These are phyloP conservation scores for Hyposmocoma kahamanoa DNA, from an alignment of 1,140 invertebrate species.

Conservation along the genomic window DNA sequence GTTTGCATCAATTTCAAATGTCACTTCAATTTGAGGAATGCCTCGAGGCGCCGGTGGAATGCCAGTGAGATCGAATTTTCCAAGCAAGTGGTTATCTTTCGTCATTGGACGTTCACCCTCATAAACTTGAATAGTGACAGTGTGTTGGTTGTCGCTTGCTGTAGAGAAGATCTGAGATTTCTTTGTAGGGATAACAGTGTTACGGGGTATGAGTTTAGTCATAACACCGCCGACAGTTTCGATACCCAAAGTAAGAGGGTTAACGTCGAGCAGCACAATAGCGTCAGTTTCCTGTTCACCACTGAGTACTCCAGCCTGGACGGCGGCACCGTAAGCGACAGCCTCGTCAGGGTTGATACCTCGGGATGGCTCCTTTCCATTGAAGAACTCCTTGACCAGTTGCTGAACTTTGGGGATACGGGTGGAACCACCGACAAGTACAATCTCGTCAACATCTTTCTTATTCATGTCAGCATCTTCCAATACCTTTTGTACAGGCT, in stretches of 20 bases:
- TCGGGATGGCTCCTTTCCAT: constrained; percentile 96
- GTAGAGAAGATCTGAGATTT: constrained; percentile 99
- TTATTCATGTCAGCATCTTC: constrained; percentile 99
- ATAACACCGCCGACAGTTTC: constrained; percentile 99
- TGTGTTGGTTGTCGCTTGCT: constrained; percentile 98
- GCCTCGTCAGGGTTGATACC: constrained; percentile 99
- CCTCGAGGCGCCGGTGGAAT: constrained; percentile 98
- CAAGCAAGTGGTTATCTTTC: constrained; percentile 98
- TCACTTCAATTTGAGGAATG: constrained; percentile 99
- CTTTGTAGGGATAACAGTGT: constrained; percentile 99
- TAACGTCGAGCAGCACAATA: constrained; percentile 97
- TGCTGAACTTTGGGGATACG: constrained; percentile 99
- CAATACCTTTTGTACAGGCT: constrained; percentile 97
- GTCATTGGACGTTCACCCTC: constrained; percentile 97
- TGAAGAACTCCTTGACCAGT: constrained; percentile 98
- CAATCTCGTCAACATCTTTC: constrained; percentile 98
- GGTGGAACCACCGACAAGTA: constrained; percentile 98
- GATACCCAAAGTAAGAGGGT: constrained; percentile 98
- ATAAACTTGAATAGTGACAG: constrained; percentile 94
- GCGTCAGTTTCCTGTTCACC: constrained; percentile 95
- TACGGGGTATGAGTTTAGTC: constrained; percentile 98
- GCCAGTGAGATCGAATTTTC: constrained; percentile 98
- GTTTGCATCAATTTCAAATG: constrained; percentile 99
- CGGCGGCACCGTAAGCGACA: constrained; percentile 98
- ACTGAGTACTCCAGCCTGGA: constrained; percentile 95